Percentiles rank a stretch among this genome's conserved stretches.
phyloP scores from a whole-genome alignment of 2,888 invertebrate species.

The Catocala fraxini region DNA sequence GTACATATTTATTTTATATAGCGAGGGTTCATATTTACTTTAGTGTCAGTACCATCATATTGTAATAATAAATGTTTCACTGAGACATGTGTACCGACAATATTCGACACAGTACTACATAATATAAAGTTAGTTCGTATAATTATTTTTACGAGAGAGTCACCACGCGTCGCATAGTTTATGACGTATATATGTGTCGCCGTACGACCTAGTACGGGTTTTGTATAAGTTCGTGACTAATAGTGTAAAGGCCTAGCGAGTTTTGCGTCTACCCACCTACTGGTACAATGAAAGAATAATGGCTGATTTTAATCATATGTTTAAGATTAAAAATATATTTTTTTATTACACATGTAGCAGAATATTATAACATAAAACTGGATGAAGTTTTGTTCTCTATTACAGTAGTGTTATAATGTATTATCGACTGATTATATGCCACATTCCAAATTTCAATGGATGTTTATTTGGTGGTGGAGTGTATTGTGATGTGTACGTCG shows the following conservation, averaged over 20 bases:
- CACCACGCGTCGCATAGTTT: conserved; percentile 19
- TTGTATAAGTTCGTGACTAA: conserved; percentile 41
- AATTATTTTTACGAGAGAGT: conserved; percentile 13
- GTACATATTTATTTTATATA: conserved; percentile 19
- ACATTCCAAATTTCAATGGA: conserved; percentile 49
- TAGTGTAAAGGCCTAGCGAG: conserved; percentile 23
- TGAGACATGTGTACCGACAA: conserved; percentile 20
- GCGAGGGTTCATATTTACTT: conserved; percentile 36
- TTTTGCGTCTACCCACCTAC: conserved; percentile 58
- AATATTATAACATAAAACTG: neutral
- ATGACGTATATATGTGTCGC: neutral
- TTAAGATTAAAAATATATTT: conserved; percentile 9
- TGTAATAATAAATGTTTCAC: no score
- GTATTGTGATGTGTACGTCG: conserved; percentile 53
- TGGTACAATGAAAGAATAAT: conserved; percentile 50
- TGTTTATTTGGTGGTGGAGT: conserved; percentile 26
- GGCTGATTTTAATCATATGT: conserved; percentile 5
- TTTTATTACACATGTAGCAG: conserved; percentile 7
- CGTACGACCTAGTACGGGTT: conserved; percentile 5
- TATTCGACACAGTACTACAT: conserved; percentile 38
- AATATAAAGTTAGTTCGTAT: conserved; percentile 18
- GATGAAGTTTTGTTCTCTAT: conserved; percentile 16
- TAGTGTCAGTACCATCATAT: conserved; percentile 29
- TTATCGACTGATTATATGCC: conserved; percentile 41
- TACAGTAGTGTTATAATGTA: conserved; percentile 18